Evolutionary conservation across 2,888 invertebrate genomes (phyloP).

Genomic region (Cylindroiulus punctatus): DNA sequence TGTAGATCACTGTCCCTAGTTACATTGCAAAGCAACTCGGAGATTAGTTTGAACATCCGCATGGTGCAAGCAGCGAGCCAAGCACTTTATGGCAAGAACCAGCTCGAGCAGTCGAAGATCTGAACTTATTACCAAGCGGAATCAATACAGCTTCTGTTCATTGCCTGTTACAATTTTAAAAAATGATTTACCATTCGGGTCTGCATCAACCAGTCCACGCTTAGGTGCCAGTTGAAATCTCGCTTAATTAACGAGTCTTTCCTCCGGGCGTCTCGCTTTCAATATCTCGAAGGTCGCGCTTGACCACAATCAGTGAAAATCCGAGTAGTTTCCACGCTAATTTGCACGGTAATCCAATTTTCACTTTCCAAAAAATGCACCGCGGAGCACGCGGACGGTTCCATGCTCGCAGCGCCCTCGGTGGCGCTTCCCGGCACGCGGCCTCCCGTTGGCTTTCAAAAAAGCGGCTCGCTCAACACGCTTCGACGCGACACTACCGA

Average conservation of each 20-base stretch:
- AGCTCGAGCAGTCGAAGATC: no score
- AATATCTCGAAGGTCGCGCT: neutral
- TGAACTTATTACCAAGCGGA: no score
- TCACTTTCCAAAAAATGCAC: neutral
- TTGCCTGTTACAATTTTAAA: no score
- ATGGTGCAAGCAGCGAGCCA: no score
- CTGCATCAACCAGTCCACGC: neutral
- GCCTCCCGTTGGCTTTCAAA: neutral
- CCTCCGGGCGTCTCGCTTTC: neutral
- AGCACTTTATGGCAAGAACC: no score
- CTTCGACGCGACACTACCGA: neutral
- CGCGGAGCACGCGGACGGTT: neutral
- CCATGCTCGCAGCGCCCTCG: conserved; percentile 28
- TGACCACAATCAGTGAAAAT: neutral
- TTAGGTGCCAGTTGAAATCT: neutral
- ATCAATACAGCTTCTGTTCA: no score
- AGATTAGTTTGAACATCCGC: no score
- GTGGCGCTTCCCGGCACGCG: neutral
- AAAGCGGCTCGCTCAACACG: conserved; percentile 9
- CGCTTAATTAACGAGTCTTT: neutral
- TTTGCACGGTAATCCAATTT: neutral
- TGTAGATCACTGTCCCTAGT: no score
- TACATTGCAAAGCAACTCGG: no score
- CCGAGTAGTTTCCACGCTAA: neutral
- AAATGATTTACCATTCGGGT: no score